Evolutionary conservation across 2,113 vertebrate genomes (phyloP).

Genomic region (Spea multiplicata): DNA sequence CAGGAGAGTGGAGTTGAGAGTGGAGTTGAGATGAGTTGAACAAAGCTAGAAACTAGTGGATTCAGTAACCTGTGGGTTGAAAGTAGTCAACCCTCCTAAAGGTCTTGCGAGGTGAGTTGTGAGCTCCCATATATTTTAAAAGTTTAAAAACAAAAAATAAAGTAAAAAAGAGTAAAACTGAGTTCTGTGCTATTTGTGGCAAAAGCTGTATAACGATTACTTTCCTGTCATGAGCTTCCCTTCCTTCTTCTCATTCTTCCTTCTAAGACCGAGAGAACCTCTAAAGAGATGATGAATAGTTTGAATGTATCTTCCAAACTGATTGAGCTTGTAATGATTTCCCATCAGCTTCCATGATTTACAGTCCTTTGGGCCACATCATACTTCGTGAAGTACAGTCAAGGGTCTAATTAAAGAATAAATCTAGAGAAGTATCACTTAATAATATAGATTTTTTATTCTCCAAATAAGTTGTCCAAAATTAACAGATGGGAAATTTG

Average conservation of each 20-base stretch:
- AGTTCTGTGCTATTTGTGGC: too few species aligned
- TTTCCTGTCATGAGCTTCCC: too few species aligned
- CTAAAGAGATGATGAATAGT: neutral
- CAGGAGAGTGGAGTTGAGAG: too few species aligned
- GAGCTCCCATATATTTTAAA: too few species aligned
- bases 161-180: too few species aligned
- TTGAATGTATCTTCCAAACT: conserved; percentile 8
- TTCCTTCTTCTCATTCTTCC: neutral
- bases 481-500: conserved; percentile 38
- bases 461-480: conserved; percentile 50
- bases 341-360: conserved; percentile 53
- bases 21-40: too few species aligned
- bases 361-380: conserved; percentile 51
- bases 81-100: too few species aligned
- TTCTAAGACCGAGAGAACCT: neutral
- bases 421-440: conserved; percentile 51
- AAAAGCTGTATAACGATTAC: too few species aligned
- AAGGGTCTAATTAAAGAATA: conserved; percentile 56
- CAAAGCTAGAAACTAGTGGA: too few species aligned
- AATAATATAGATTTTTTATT: conserved; percentile 57
- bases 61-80: too few species aligned
- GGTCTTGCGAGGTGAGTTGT: too few species aligned
- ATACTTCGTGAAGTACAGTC: conserved; percentile 52
- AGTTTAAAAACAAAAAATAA: too few species aligned
- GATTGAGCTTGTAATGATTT: conserved; percentile 56